Conservation (phyloP, 2,888 invertebrate genomes). For the Artemia sp. region DNA sequence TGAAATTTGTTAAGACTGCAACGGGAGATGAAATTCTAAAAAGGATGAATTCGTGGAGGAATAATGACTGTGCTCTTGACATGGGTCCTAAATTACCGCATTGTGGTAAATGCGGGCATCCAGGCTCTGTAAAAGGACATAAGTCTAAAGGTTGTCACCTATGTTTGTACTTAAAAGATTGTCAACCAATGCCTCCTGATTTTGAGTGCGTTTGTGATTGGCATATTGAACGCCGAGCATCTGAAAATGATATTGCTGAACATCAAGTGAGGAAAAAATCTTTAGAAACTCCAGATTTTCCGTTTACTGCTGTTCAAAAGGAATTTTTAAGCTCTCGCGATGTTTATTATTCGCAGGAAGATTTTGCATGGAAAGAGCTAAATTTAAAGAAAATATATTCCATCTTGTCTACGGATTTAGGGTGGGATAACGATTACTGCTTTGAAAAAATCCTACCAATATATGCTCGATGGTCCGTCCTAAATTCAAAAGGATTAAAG, state of each 20-base stretch:
- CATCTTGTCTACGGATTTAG: constrained; percentile 48
- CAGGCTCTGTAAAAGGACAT: constrained; percentile 44
- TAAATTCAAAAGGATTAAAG: constrained; percentile 31
- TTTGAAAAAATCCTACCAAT: constrained; percentile 60
- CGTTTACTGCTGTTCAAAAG: constrained; percentile 51
- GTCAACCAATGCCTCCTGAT: constrained; percentile 29
- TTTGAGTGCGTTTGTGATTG: constrained; percentile 21
- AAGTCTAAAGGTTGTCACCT: constrained; percentile 45
- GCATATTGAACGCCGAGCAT: constrained; percentile 19
- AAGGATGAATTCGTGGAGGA: constrained; percentile 46
- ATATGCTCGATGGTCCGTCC: constrained; percentile 55
- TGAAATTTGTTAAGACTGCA: constrained; percentile 49
- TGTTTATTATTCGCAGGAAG: not conserved
- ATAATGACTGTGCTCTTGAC: constrained; percentile 37
- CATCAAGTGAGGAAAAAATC: constrained; percentile 49
- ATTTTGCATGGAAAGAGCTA: constrained; percentile 18
- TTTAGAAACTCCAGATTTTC: constrained; percentile 45
- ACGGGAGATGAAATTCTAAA: constrained; percentile 46
- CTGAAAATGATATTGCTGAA: constrained; percentile 44
- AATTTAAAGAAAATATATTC: constrained; percentile 31
- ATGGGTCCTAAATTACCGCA: constrained; percentile 17
- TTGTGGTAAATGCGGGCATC: constrained; percentile 54
- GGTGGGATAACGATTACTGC: constrained; percentile 57
- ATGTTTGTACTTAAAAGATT: constrained; percentile 45
- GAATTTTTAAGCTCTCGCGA: constrained; percentile 44